Base-by-base conservation (phyloP, 1,140 invertebrate species). In the Pygmarrhopalites habei region DNA sequence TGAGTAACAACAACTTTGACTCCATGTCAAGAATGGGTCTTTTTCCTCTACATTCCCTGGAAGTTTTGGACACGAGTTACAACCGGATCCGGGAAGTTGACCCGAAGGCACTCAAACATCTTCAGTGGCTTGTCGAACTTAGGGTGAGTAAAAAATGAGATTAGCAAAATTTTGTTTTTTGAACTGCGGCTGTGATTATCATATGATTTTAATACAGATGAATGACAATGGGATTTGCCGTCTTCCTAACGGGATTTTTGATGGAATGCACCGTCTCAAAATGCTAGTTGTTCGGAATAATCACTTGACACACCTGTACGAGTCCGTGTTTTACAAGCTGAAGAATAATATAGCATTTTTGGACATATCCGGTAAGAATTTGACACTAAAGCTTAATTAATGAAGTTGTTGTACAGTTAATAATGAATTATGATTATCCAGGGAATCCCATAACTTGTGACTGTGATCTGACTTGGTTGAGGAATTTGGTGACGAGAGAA, bases 41-140 rank as follows among this genome's bases (percentile, higher is more conserved):
- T 19, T 80, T 82, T 14, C 84, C 81, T 67, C 73, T 90, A 28
- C 78, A 81, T 26, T 89, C 87, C 10, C 75, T 90, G n/a, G 89
- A 90, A 74, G 85, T 90, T 7, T 75, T 90, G 28, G 88, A 90
- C 75, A 74, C 89, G 39, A 89, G 85, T 75, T 70, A 19, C 39
- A 92, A 92, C 74, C 82, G 81, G 51, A 75, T 94, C n/a, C 80
- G 81, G 1, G 81, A 81, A 67, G 79, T 94, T 0, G 82, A 82
- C 15, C 79, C 77, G 43, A 79, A 82, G 17, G 83, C 81, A 74
- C 77, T 86, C 4, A 79, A 81, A 23, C 74, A 79, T 28, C 83
- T 93, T 78, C 87, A 90, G 73, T 90, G 89, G 85, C 77, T 92
- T 14, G 86, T 91, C 0, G 88, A 92, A 73, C 74, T 92, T 1